Conservation (phyloP, 1,140 invertebrate genomes). For the Copidosoma floridanum region DNA sequence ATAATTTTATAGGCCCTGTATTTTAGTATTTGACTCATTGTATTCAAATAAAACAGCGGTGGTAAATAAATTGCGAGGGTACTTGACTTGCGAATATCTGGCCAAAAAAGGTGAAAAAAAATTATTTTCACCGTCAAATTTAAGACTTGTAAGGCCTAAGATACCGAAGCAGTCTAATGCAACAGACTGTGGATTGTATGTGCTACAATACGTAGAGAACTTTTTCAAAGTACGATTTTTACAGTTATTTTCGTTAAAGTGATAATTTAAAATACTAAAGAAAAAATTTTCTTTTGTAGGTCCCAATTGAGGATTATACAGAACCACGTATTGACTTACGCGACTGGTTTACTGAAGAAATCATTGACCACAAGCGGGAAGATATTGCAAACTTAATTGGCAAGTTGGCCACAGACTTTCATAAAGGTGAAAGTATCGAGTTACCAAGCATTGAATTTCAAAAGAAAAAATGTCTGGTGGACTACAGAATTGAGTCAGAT, state of each 20-base stretch:
- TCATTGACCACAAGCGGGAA: not conserved
- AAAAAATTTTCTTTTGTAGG: too few relatives aligned
- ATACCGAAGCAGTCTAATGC: constrained; percentile 96
- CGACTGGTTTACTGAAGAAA: not conserved
- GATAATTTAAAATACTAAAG: too few relatives aligned
- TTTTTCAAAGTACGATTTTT: constrained; percentile 89
- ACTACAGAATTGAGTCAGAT: too few relatives aligned
- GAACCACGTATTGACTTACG: not conserved
- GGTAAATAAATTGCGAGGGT: constrained; percentile 82
- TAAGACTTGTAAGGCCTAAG: constrained; percentile 79
- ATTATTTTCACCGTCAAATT: constrained; percentile 72
- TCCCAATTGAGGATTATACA: constrained; percentile 3
- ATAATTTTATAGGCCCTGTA: constrained; percentile 65
- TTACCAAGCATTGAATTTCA: not conserved
- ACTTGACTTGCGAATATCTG: constrained; percentile 85
- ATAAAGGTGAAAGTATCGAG: not conserved
- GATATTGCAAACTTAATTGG: constrained; percentile 2
- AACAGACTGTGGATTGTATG: constrained; percentile 93
- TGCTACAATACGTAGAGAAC: constrained; percentile 93
- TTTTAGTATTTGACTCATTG: constrained; percentile 93
- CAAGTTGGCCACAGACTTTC: not conserved
- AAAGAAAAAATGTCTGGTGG: too few relatives aligned
- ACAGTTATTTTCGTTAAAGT: too few relatives aligned
- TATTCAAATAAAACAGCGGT: constrained; percentile 64
- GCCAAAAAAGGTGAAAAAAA: constrained; percentile 67